Evolutionary conservation across 2,888 invertebrate genomes (phyloP).

Genomic region (Dasysyrphus albostriatus): DNA sequence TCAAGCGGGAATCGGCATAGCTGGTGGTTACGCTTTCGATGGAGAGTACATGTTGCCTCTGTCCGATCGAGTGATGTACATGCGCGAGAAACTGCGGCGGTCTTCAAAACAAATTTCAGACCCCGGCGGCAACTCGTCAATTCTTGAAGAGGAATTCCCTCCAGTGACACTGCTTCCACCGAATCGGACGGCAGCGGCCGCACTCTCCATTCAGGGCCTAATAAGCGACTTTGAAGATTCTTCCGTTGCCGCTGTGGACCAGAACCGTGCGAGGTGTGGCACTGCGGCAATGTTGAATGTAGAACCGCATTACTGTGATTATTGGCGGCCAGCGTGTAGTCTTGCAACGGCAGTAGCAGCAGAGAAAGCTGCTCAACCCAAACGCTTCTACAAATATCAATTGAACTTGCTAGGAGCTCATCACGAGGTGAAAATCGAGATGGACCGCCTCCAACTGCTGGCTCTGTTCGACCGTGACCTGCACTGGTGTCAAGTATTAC

Average conservation of each 20-base stretch:
- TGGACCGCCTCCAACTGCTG: slow-evolving; percentile 96
- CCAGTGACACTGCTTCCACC: slow-evolving; percentile 49
- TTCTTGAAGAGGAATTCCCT: slow-evolving; percentile 68
- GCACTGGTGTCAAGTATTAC: slow-evolving; percentile 88
- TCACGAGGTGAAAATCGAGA: slow-evolving; percentile 89
- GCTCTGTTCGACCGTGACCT: slow-evolving; percentile 97
- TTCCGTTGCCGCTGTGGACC: slow-evolving; percentile 50
- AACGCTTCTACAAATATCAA: slow-evolving; percentile 83
- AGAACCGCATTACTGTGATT: slow-evolving; percentile 82
- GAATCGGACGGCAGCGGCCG: slow-evolving; percentile 68
- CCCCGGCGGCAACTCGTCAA: slow-evolving; percentile 77
- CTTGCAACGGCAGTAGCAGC: slow-evolving; percentile 78
- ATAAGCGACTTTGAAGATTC: slow-evolving; percentile 78
- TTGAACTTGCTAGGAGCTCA: slow-evolving; percentile 81
- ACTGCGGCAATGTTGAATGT: slow-evolving; percentile 80
- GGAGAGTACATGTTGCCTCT: slow-evolving; percentile 78
- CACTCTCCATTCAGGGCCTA: slow-evolving; percentile 81
- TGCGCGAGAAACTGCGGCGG: slow-evolving; percentile 79
- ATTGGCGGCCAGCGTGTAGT: slow-evolving; percentile 82
- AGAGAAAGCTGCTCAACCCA: slow-evolving; percentile 81
- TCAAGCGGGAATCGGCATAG: slow-evolving; percentile 38
- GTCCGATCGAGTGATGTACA: slow-evolving; percentile 79
- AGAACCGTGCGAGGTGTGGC: slow-evolving; percentile 63
- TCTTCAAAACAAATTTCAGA: slow-evolving; percentile 80
- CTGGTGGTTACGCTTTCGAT: slow-evolving; percentile 77